phyloP scores from a whole-genome alignment of 1,140 invertebrate genomes.

The Microvelia longipes region DNA sequence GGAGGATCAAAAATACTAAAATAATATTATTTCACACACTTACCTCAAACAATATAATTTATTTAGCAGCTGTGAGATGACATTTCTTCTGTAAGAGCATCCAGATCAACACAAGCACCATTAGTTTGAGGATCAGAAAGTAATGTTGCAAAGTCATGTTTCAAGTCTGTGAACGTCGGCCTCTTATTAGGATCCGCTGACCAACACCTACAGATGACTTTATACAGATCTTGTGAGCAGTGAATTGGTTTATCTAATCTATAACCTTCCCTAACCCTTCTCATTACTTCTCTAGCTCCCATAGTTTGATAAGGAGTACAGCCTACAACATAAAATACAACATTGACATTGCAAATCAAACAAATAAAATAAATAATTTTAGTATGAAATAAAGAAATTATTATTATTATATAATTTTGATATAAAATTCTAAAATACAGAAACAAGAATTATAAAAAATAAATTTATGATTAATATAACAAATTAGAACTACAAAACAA shows the following conservation, averaged over 20 bases:
- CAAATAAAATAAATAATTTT: not conserved
- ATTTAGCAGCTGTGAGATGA: slow-evolving; percentile 9
- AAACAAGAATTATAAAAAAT: not conserved
- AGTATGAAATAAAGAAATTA: not conserved
- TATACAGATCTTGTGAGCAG: slow-evolving; percentile 56
- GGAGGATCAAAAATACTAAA: no score
- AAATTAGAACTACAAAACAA: no score
- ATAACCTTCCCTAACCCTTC: slow-evolving; percentile 55
- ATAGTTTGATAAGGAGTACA: slow-evolving; percentile 68
- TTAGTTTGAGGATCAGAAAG: slow-evolving; percentile 51
- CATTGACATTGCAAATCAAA: not conserved
- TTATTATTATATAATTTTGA: slow-evolving; percentile 1
- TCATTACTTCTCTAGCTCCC: slow-evolving; percentile 59
- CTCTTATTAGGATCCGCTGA: slow-evolving; percentile 53
- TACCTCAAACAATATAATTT: no score
- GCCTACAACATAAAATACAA: slow-evolving; percentile 36
- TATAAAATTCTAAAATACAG: slow-evolving; percentile 5
- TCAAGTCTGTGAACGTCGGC: slow-evolving; percentile 51
- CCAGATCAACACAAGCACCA: slow-evolving; percentile 58
- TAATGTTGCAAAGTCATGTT: slow-evolving; percentile 48
- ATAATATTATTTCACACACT: no score
- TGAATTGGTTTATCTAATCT: slow-evolving; percentile 57
- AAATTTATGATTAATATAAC: not conserved
- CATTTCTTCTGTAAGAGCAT: slow-evolving; percentile 44
- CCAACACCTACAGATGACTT: slow-evolving; percentile 59